A percentile compares a stretch with the other conserved stretches of the same genome.
Evolutionary conservation across 1,140 invertebrate species (phyloP).

Genomic region (Triops cancriformis): DNA sequence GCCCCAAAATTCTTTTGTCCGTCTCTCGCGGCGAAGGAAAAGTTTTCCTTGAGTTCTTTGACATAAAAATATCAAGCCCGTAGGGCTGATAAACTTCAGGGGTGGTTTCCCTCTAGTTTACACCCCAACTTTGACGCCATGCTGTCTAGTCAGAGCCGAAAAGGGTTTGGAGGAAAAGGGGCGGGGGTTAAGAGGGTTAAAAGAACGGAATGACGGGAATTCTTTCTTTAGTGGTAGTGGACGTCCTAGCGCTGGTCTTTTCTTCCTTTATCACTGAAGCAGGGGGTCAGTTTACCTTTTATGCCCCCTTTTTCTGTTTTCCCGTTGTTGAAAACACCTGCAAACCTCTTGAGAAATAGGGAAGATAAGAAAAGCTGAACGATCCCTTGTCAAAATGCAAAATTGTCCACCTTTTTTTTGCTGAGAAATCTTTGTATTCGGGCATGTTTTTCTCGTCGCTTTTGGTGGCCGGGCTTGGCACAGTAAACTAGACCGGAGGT

Average conservation of each 20-base stretch:
- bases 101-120: neutral
- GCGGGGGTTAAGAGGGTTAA: neutral
- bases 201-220: neutral
- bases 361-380: neutral
- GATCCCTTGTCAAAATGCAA: neutral
- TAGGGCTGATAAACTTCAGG: neutral
- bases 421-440: neutral
- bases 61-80: neutral
- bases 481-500: neutral
- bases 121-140: conserved; percentile 1
- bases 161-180: neutral
- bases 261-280: neutral
- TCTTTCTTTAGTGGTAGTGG: neutral
- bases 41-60: neutral
- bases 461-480: neutral
- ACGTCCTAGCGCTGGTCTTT: neutral
- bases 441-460: neutral
- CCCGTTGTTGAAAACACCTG: neutral
- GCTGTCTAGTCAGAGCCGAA: neutral
- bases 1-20: neutral
- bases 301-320: neutral
- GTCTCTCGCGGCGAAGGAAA: neutral
- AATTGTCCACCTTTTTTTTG: neutral
- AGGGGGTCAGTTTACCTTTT: neutral
- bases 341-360: neutral